Base-by-base conservation (phyloP, 2,797 vertebrate genomes). In the Echeneis naucrates region DNA sequence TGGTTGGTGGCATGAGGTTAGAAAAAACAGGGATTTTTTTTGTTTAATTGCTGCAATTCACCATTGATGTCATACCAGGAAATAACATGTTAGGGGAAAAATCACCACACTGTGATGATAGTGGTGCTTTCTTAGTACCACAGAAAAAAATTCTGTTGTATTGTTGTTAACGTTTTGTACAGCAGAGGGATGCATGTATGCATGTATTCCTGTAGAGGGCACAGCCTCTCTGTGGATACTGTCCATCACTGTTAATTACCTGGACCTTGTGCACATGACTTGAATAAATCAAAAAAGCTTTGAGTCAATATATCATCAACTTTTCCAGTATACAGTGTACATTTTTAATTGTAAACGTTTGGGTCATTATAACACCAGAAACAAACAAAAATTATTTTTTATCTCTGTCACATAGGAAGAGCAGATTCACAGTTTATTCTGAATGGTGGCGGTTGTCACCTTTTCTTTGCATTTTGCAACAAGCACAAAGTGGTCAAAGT, bases 181-280 rank as follows among this genome's bases (percentile, higher is more conserved):
- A 59, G 37, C 26, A 51, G 37, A 74, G 40, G 1, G 64, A 61
- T 78, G 48, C 10, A 64, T 47, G 4, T 56, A 19, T 82, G 32
- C 50, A 38, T 13, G n/a, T 61, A 40, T 51, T 81, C 90, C 88
- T 91, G 86, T 72, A 92, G 88, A 86, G 86, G 87, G 91, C 88
- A 89, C 82, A 84, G 52, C 80, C 55, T 80, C 74, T 80, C 83
- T 80, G 69, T 33, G 12, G 40, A 56, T 26, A 42, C 61, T 53
- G 33, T 60, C 50, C 19, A 54, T 60, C 23, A 61, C 38, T 65
- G 30, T 16, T 35, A 60, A 2, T 32, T 32, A 51, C 55, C 56
- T 37, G 37, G 51, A 55, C 56, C 48, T 2, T 21, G 3, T 37
- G 35, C 64, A 17, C 16, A 38, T 60, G 69, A 35, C 30, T 67